phyloP scores from a whole-genome alignment of 2,888 invertebrate species.

The Teinopalpus imperialis region DNA sequence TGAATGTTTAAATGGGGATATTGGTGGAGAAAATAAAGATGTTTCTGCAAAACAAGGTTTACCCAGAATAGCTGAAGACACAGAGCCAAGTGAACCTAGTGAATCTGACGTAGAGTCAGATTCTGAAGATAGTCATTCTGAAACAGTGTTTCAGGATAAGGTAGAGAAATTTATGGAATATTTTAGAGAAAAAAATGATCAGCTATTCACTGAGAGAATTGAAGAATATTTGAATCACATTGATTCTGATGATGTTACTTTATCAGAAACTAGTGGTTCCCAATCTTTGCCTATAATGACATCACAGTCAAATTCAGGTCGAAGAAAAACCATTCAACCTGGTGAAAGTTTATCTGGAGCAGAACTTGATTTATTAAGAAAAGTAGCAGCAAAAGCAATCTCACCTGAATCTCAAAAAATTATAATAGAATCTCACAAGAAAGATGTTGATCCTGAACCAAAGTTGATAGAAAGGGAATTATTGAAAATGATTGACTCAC shows the following conservation, averaged over 20 bases:
- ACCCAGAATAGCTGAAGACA: slow-evolving; percentile 76
- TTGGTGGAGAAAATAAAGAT: slow-evolving; percentile 69
- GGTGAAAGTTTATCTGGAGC: slow-evolving; percentile 83
- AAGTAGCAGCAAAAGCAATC: slow-evolving; percentile 82
- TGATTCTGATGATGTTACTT: slow-evolving; percentile 77
- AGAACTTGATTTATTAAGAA: slow-evolving; percentile 81
- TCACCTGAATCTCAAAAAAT: slow-evolving; percentile 79
- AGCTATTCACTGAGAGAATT: slow-evolving; percentile 82
- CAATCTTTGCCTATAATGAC: slow-evolving; percentile 74
- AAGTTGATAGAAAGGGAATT: slow-evolving; percentile 76
- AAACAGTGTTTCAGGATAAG: slow-evolving; percentile 86
- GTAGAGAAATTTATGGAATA: slow-evolving; percentile 87
- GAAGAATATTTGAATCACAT: slow-evolving; percentile 81
- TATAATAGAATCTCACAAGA: slow-evolving; percentile 80
- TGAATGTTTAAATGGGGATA: slow-evolving; percentile 87
- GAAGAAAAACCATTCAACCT: slow-evolving; percentile 83
- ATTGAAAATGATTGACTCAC: slow-evolving; percentile 77
- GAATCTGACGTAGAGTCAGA: slow-evolving; percentile 84
- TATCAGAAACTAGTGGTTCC: slow-evolving; percentile 76
- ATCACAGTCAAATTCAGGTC: slow-evolving; percentile 71
- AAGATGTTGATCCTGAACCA: slow-evolving; percentile 79
- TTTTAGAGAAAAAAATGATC: slow-evolving; percentile 87
- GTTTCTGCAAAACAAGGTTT: slow-evolving; percentile 65
- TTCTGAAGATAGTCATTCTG: slow-evolving; percentile 82
- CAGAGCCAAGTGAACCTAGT: slow-evolving; percentile 83